Conservation (phyloP, 1,140 invertebrate species). For the Bombus confusus region DNA sequence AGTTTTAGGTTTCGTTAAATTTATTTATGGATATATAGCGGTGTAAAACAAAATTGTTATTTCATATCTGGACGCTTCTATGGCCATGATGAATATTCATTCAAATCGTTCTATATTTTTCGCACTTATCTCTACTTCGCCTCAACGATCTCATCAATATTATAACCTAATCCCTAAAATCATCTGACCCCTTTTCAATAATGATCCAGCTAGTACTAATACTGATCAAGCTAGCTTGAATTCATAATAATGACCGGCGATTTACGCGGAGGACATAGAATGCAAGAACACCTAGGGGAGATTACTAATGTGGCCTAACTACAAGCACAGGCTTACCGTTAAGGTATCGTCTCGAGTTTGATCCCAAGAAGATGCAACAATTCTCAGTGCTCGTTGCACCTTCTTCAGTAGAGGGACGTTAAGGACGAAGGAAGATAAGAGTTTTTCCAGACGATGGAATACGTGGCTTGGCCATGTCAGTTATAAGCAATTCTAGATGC, state of each 20-base stretch:
- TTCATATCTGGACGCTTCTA: too few species aligned
- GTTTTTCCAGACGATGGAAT: slow-evolving; percentile 42
- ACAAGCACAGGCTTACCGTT: slow-evolving; percentile 57
- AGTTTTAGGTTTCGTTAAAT: background rate
- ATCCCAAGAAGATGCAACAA: slow-evolving; percentile 59
- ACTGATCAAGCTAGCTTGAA: too few species aligned
- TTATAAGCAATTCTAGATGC: slow-evolving; percentile 80
- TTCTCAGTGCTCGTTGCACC: slow-evolving; percentile 76
- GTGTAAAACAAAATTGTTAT: too few species aligned
- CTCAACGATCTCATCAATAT: background rate
- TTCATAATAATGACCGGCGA: slow-evolving; percentile 48
- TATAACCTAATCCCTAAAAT: background rate
- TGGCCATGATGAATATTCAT: too few species aligned
- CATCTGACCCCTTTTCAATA: background rate
- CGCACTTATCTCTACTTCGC: too few species aligned
- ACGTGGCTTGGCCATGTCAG: slow-evolving; percentile 42
- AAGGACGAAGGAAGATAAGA: slow-evolving; percentile 1
- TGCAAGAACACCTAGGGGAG: slow-evolving; percentile 72
- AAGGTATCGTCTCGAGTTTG: slow-evolving; percentile 47
- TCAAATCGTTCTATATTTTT: too few species aligned
- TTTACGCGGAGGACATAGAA: slow-evolving; percentile 63
- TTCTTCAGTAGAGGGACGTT: slow-evolving; percentile 56
- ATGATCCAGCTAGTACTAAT: slow-evolving; percentile 1
- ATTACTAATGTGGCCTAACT: slow-evolving; percentile 79
- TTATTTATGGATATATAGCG: too few species aligned